phyloP scores from a whole-genome alignment of 2,888 invertebrate species.

The Thalpophila matura region DNA sequence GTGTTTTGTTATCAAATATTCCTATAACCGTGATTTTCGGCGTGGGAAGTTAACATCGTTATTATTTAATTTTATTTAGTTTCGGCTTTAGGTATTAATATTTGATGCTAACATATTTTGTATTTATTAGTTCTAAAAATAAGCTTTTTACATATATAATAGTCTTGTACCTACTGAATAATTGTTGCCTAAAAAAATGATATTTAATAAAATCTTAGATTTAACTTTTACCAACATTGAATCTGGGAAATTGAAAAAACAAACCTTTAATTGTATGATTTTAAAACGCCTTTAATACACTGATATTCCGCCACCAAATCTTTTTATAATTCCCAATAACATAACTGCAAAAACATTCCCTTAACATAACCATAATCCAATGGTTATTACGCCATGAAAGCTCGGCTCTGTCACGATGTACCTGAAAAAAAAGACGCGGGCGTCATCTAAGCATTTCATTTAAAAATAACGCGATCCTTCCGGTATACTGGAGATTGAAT shows the following conservation, averaged over 20 bases:
- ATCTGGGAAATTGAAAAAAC: background rate
- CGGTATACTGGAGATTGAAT: conserved; percentile 75
- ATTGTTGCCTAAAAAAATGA: too few relatives aligned
- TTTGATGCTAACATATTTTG: background rate
- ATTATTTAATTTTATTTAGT: conserved; percentile 31
- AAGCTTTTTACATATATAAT: too few relatives aligned
- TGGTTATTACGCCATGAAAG: conserved; percentile 50
- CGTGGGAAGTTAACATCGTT: conserved; percentile 13
- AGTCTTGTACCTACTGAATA: too few relatives aligned
- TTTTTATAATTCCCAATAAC: conserved; percentile 15
- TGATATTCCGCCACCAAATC: conserved; percentile 10
- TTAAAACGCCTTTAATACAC: background rate
- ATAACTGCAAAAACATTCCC: conserved; percentile 24
- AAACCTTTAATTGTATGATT: background rate
- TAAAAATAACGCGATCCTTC: conserved; percentile 77
- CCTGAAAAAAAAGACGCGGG: conserved; percentile 54
- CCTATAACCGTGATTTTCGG: conserved; percentile 45
- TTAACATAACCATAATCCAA: conserved; percentile 49
- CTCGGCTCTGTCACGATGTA: conserved; percentile 30
- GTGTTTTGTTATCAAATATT: conserved; percentile 52
- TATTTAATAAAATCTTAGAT: too few relatives aligned
- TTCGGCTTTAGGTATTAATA: background rate
- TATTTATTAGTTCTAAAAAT: background rate
- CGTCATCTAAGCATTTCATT: conserved; percentile 73
- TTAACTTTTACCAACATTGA: background rate